phyloP scores from a whole-genome alignment of 2,888 invertebrate species.

The Oscheius sp. region DNA sequence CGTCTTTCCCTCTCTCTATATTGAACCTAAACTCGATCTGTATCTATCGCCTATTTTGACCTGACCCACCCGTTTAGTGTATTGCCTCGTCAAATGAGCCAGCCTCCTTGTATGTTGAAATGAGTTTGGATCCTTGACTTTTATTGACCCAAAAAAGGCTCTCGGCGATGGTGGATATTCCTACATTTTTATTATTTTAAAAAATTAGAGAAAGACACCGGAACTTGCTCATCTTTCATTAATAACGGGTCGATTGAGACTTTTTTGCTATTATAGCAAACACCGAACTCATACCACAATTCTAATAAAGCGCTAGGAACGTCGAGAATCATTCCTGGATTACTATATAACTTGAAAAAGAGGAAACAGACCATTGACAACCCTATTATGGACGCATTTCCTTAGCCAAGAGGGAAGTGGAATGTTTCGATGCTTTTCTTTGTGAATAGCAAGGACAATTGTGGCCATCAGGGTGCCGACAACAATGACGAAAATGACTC shows the following conservation, averaged over 20 bases:
- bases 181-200: slow-evolving; percentile 42
- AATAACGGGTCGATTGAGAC: slow-evolving; percentile 61
- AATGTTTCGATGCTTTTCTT: slow-evolving; percentile 56
- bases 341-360: slow-evolving; percentile 3
- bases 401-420: slow-evolving; percentile 46
- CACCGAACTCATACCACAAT: slow-evolving; percentile 71
- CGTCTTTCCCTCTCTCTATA: slow-evolving; percentile 46
- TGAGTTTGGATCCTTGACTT: slow-evolving; percentile 51
- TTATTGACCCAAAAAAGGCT: slow-evolving; percentile 64
- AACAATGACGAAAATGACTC: slow-evolving; percentile 76
- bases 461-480: slow-evolving; percentile 76
- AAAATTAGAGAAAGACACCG: no score
- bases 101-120: slow-evolving; percentile 62
- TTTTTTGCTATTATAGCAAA: slow-evolving; percentile 58
- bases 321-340: slow-evolving; percentile 25
- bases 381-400: slow-evolving; percentile 47
- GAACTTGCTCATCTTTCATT: slow-evolving; percentile 52
- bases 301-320: slow-evolving; percentile 62
- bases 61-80: slow-evolving; percentile 53
- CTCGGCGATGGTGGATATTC: slow-evolving; percentile 50
- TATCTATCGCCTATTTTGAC: neutral
- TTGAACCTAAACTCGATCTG: slow-evolving; percentile 29
- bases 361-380: slow-evolving; percentile 35
- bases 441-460: slow-evolving; percentile 73
- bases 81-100: slow-evolving; percentile 67